phyloP scores from a whole-genome alignment of 2,888 invertebrate genomes.

The Andrena hattorfiana region DNA sequence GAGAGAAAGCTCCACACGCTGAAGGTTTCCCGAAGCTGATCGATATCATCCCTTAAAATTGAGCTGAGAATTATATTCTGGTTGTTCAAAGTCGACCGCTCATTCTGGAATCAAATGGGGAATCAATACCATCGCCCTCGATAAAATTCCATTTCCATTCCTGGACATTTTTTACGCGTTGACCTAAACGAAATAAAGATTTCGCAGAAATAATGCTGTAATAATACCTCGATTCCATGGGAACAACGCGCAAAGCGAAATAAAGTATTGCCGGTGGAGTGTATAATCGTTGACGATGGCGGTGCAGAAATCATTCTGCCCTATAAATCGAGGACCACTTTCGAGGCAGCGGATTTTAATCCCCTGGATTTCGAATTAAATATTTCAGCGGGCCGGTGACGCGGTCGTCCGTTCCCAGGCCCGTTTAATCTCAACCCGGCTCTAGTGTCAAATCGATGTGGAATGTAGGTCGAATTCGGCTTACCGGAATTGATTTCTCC shows the following conservation, averaged over 20 bases:
- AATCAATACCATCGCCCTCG: not conserved
- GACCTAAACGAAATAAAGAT: not conserved
- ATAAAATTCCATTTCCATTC: not conserved
- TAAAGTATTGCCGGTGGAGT: not conserved
- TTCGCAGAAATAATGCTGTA: not conserved
- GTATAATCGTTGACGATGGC: conserved; percentile 1
- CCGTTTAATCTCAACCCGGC: conserved; percentile 64
- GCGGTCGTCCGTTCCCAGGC: conserved; percentile 60
- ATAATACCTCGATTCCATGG: not conserved
- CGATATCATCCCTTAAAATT: not conserved
- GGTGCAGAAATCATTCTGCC: conserved; percentile 28
- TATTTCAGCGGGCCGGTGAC: conserved; percentile 65
- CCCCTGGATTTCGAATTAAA: conserved; percentile 68
- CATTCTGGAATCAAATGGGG: too few species aligned
- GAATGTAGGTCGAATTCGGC: conserved; percentile 74
- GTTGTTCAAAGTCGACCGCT: too few species aligned
- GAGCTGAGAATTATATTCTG: too few species aligned
- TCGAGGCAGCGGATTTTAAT: conserved; percentile 59
- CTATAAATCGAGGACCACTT: conserved; percentile 37
- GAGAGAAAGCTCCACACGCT: too few species aligned
- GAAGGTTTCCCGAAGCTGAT: not conserved
- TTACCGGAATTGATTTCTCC: conserved; percentile 71
- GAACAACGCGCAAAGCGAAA: not conserved
- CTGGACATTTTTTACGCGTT: not conserved
- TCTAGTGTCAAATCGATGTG: conserved; percentile 70